Evolutionary conservation across 2,113 vertebrate genomes (phyloP).

Genomic region (Orycteropus afer): DNA sequence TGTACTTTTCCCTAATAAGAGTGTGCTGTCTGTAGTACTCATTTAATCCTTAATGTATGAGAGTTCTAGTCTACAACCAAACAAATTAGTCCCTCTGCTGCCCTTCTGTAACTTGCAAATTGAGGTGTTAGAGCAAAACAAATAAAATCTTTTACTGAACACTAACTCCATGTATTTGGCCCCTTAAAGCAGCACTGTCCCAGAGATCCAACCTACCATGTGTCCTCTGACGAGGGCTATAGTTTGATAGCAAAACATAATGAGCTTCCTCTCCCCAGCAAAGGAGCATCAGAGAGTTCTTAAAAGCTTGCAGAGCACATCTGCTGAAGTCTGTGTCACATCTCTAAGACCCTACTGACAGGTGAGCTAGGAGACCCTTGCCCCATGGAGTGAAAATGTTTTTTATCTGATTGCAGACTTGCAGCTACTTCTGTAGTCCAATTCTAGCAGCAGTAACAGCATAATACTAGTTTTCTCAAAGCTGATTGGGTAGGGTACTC

Average conservation of each 20-base stretch:
- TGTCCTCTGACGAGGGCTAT: not conserved
- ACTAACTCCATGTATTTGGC: not conserved
- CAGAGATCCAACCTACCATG: not conserved
- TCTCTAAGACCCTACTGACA: not conserved
- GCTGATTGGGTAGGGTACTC: not conserved
- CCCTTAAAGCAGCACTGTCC: not conserved
- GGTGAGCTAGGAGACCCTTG: not conserved
- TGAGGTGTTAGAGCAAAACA: not conserved
- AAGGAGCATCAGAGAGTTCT: not conserved
- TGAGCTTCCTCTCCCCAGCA: not conserved
- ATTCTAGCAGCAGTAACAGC: not conserved
- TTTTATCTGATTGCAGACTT: not conserved
- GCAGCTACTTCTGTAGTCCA: not conserved
- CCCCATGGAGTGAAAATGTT: not conserved
- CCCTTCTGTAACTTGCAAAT: not conserved
- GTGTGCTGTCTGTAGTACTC: not conserved
- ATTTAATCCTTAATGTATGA: slow-evolving; percentile 6
- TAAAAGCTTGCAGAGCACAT: not conserved
- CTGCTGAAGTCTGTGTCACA: not conserved
- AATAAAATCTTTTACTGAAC: not conserved
- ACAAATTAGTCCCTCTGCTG: not conserved
- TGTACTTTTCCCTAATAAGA: not conserved
- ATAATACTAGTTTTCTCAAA: not conserved
- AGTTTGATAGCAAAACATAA: not conserved
- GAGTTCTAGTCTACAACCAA: slow-evolving; percentile 33